Evolutionary conservation across 2,113 vertebrate genomes (phyloP).

Genomic region (Dasypus novemcinctus): DNA sequence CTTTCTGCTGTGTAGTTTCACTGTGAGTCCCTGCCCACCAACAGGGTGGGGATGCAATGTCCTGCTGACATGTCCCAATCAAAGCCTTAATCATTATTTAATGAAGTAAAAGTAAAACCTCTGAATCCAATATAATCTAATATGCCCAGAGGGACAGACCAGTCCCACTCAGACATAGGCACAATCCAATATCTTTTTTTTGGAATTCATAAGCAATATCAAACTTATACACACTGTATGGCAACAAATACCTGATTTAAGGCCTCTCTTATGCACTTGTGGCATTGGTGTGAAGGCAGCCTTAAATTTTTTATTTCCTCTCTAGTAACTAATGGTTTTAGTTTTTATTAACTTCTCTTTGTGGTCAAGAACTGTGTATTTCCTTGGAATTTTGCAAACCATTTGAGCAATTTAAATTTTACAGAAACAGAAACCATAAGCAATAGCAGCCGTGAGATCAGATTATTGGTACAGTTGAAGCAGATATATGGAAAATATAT

Average conservation of each 20-base stretch:
- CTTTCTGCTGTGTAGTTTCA: too few relatives aligned
- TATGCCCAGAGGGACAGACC: too few relatives aligned
- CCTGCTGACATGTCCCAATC: too few relatives aligned
- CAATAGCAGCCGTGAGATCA: conserved; percentile 34
- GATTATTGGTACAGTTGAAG: conserved; percentile 30
- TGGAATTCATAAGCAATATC: too few relatives aligned
- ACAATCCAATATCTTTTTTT: conserved; percentile 9
- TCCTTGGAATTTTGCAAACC: conserved; percentile 43
- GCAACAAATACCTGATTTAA: conserved; percentile 44
- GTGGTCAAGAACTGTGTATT: conserved; percentile 32
- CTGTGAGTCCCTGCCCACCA: too few relatives aligned
- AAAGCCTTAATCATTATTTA: too few relatives aligned
- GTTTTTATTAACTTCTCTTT: conserved; percentile 57
- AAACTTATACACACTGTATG: neutral
- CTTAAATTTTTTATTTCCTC: conserved; percentile 54
- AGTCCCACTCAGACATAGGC: too few relatives aligned
- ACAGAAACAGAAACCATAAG: conserved; percentile 44
- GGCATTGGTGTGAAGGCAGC: neutral
- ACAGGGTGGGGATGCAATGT: too few relatives aligned
- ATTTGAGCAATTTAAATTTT: conserved; percentile 35
- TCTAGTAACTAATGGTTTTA: conserved; percentile 49
- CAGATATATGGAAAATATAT: conserved; percentile 42
- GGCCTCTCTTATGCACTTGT: conserved; percentile 11
- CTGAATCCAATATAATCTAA: too few relatives aligned
- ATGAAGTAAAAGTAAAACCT: too few relatives aligned